These are phyloP conservation scores for Rhinopomastus cyanomelas DNA, from an alignment of 2,113 vertebrate species.

Conservation along the genomic window DNA sequence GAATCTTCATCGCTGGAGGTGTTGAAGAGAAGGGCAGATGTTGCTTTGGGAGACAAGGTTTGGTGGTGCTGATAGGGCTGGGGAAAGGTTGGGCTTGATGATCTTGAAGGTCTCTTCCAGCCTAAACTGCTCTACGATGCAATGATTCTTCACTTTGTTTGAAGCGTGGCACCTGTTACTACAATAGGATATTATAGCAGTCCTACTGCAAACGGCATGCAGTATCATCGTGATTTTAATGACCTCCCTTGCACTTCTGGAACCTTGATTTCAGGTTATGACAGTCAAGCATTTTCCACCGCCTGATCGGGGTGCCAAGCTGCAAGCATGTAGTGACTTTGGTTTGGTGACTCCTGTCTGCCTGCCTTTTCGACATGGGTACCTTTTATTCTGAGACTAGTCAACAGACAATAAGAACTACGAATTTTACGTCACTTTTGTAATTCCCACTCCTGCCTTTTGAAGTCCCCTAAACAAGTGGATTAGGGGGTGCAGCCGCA, in stretches of 20 bases:
- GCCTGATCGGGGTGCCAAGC: neutral
- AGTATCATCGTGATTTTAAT: neutral
- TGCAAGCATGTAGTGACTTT: rapidly evolving
- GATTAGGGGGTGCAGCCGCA: neutral
- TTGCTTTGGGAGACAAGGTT: too few species aligned
- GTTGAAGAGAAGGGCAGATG: too few species aligned
- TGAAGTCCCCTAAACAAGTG: neutral
- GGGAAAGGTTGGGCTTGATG: too few species aligned
- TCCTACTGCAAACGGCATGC: neutral
- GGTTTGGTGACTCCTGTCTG: neutral
- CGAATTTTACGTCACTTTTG: neutral
- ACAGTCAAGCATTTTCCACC: neutral
- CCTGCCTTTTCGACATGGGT: neutral
- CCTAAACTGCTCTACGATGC: too few species aligned
- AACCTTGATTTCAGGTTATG: neutral
- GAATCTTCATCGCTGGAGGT: too few species aligned
- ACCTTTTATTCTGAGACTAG: neutral
- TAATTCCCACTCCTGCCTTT: neutral
- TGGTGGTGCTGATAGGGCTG: too few species aligned
- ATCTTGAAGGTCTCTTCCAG: too few species aligned
- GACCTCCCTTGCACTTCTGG: neutral
- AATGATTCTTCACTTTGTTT: neutral
- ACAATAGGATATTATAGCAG: neutral
- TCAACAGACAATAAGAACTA: neutral
- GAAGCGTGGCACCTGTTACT: neutral